Evolutionary conservation across 2,888 invertebrate species (phyloP), one percentile per base, ranked within the genome.

Genomic region (Malthinus flaveolus): DNA sequence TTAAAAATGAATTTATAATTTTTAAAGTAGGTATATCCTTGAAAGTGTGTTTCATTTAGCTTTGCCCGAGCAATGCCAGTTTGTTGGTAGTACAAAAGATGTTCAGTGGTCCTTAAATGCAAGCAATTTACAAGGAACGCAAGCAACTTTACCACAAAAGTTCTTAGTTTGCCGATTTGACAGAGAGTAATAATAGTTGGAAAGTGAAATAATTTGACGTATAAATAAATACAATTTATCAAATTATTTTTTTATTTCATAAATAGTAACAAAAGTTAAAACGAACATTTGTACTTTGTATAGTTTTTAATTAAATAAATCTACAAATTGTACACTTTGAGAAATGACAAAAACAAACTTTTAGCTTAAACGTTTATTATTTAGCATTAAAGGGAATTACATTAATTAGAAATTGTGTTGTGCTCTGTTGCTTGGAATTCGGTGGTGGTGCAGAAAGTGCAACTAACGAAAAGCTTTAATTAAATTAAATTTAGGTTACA

Each of bases 101-200:
- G 39, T 42, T 42, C 39, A 42, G 39, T 42, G 39, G 39, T 42
- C 39, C 39, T 42, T 13, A 42, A 42, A 42, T 42, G 39, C 39
- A 42, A 42, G 39, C 39, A 42, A 42, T 42, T 42, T 42, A 42
- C 39, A 15, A 42, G 39, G 39, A 42, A 42, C 39, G 39, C 39
- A 42, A 42, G 39, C 39, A 42, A 23, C 39, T 8, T 42, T 42
- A 15, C 39, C 15, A 42, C 39, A 42, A 42, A 42, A 42, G 11
- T 42, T 42, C 39, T 42, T 42, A 42, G 39, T 13, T 42, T 42
- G 15, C 11, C 23, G 39, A 42, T 15, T 42, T 42, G 39, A 42
- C 39, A 42, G 39, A 42, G 39, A 42, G 39, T 42, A 42, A 42
- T 42, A 42, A 42, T 42, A 42, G 39, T 42, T 15, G 23, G 15